Evolutionary conservation across 1,140 invertebrate genomes (phyloP), one percentile per base, ranked within the genome.

Genomic region (Drosophila trapezifrons): DNA sequence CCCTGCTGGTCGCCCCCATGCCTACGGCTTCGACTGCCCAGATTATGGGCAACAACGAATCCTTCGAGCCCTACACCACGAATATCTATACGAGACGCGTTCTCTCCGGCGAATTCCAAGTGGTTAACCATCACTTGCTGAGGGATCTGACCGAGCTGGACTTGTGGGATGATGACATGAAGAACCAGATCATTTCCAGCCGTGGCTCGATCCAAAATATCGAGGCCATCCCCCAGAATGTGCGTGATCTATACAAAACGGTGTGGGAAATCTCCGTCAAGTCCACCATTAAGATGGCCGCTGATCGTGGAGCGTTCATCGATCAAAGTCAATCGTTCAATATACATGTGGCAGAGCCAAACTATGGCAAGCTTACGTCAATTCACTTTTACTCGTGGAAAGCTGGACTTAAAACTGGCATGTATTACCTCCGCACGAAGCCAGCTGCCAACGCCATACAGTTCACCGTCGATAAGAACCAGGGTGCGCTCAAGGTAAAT

Each of bases 371-470:
- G 92, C 93, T 99, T 20, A 98, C 97, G 2, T 99, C 98, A 8
- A 99, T 99, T 95, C 99, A 99, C 92, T 99, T 99, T 92, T 98
- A 98, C 93, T 97, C 96, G 0, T 99, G 99, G 99, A 96, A 97
- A 94, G 94, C 96, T 92, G 98, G 99, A 8, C 93, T 99, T 13
- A 99, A 99, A 93, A 99, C 99, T 29, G 99, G 99, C 38, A 99
- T 99, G 98, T 99, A 99, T 92, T 99, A 99, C 92, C 93, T 99
- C 63, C 94, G 99, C 29, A 99, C 98, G 0, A 99, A 99, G 86
- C 97, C 99, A 9, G 98, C 98, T 7, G 98, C 97, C 3, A 96
- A 98, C 91, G 97, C 98, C 8, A 98, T 99, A 82, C 98, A 99
- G 92, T 99, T 99, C 92, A 99, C 99, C 13, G 98, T 99, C 1